These are phyloP conservation scores for Erpobdella octoculata DNA, from an alignment of 2,888 invertebrate species.

Conservation along the genomic window DNA sequence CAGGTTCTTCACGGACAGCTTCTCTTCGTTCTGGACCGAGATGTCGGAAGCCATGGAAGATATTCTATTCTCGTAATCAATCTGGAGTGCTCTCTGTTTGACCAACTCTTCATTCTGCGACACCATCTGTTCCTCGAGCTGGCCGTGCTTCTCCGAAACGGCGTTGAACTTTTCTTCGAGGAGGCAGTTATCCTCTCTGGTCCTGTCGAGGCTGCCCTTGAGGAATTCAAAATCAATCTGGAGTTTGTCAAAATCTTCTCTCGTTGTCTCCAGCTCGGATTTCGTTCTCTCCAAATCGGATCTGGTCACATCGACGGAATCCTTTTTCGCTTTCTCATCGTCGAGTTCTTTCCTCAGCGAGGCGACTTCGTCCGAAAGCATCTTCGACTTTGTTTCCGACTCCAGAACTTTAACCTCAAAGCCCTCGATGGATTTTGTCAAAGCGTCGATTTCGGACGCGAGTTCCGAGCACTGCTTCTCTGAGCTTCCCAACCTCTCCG, in stretches of 20 bases:
- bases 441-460: neutral
- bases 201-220: neutral
- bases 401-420: neutral
- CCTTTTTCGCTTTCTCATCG: neutral
- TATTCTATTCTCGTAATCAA: neutral
- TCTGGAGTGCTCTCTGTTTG: neutral
- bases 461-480: neutral
- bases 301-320: neutral
- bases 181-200: neutral
- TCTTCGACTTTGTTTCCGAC: neutral
- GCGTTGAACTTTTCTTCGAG: neutral
- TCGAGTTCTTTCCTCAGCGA: neutral
- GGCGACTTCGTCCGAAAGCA: neutral
- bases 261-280: neutral
- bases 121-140: neutral
- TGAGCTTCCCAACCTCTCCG: neutral
- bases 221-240: conserved; percentile 16
- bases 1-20: too few species aligned
- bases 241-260: conserved; percentile 14
- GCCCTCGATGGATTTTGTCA: neutral
- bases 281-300: conserved; percentile 9
- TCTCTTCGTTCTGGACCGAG: neutral
- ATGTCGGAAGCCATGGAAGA: neutral
- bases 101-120: neutral
- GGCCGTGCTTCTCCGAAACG: neutral